These are phyloP conservation scores for Strigamia transsilvanica DNA, from an alignment of 2,888 invertebrate genomes.

Conservation along the genomic window DNA sequence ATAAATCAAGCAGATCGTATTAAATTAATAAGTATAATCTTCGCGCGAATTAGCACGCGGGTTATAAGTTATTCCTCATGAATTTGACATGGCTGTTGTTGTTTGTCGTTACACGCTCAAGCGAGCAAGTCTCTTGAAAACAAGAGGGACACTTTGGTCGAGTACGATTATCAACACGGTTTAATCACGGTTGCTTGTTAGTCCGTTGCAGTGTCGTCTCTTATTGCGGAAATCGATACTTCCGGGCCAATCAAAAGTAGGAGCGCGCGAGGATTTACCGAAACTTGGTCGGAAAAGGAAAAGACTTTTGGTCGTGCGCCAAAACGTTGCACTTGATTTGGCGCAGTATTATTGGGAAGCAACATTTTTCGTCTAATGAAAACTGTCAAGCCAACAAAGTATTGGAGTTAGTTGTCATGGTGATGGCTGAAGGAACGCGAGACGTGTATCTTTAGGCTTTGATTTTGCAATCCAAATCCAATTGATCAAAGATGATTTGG, in stretches of 20 bases:
- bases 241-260: conserved; percentile 25
- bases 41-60: not conserved
- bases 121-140: not conserved
- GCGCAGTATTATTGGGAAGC: conserved; percentile 30
- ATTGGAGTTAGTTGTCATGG: conserved; percentile 30
- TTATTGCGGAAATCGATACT: conserved; percentile 1
- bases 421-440: not conserved
- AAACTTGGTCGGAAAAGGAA: not conserved
- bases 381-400: conserved; percentile 30
- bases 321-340: conserved; percentile 25
- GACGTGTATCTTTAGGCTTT: conserved; percentile 15
- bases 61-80: not conserved
- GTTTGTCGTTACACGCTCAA: not conserved
- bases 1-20: conserved; percentile 15
- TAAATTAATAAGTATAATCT: not conserved
- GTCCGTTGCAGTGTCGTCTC: conserved; percentile 8
- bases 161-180: conserved; percentile 14
- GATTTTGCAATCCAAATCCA: conserved; percentile 16
- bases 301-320: conserved; percentile 10
- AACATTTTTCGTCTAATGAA: conserved; percentile 30
- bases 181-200: conserved; percentile 18
- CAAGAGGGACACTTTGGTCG: conserved; percentile 18
- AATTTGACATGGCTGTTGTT: not conserved
- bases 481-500: conserved; percentile 10
- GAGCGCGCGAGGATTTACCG: conserved; percentile 30